Base-by-base conservation (phyloP, 2,888 invertebrate genomes). In the Dolomedes plantarius region DNA sequence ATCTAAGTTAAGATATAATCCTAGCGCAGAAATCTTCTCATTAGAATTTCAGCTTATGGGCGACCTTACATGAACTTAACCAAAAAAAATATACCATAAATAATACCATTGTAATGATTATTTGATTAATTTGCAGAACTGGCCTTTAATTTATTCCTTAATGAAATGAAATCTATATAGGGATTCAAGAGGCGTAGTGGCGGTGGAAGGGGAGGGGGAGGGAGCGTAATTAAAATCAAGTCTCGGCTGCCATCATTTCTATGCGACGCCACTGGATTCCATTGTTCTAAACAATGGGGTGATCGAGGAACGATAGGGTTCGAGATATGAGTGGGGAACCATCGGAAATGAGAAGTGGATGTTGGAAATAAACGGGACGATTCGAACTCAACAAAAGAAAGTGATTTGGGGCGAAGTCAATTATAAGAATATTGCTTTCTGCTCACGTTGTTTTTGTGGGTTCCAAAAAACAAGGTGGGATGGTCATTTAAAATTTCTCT, bases 331-430 rank as follows among this genome's bases (percentile, higher is more conserved):
- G 56, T 2, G 1, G 56, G 56, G 23, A 56, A 19, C 23, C 19
- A 56, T 3, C 19, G 56, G 23, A 56, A 56, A 56, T 56, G 56
- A 23, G 56, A 56, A 56, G 56, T 56, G 56, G 56, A 56, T 56
- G 23, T 11, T 56, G 56, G 56, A 56, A 56, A 56, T 56, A 56
- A 56, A 56, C 56, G 56, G 56, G 56, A 19, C 56, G 56, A 56
- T 56, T 56, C 23, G 2, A 19, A 19, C 56, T 16, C 36, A n/a
- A 56, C 56, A 56, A 56, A 46, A 56, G 56, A 56, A 56, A 56
- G 56, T 56, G 23, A 23, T 56, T 46, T 56, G 7, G 56, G 19
- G 23, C 3, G 23, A 23, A 56, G 11, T 56, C 56, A 56, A 56
- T 56, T 23, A 56, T 16, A 56, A 23, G 16, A 46, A 56, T 56